Evolutionary conservation across 92 coral and sea anemone species (phyloP).

Genomic region (Porites divaricata): DNA sequence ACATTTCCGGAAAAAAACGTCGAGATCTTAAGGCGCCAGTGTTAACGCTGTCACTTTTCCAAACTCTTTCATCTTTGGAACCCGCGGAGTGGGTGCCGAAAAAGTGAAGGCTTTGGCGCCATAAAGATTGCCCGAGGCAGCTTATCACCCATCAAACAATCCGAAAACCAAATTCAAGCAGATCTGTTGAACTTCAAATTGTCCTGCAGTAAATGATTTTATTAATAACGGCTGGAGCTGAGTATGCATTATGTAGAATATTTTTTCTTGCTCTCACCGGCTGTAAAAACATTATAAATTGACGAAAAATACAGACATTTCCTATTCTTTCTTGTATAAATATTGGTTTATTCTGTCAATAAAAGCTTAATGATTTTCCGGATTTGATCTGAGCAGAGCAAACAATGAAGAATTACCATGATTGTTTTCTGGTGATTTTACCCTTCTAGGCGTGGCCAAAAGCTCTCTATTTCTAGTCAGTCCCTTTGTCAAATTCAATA

Average conservation of each 20-base stretch:
- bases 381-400: conserved; percentile 23
- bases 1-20: conserved; percentile 37
- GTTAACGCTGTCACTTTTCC: conserved; percentile 1
- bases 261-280: background rate
- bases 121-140: conserved; percentile 8
- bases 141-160: background rate
- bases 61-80: background rate
- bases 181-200: background rate
- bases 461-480: conserved; percentile 12
- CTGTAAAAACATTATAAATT: background rate
- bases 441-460: conserved; percentile 19
- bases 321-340: background rate
- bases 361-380: conserved; percentile 26
- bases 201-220: background rate
- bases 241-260: background rate
- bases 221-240: background rate
- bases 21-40: conserved; percentile 37
- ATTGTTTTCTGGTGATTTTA: background rate
- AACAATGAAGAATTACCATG: conserved; percentile 1
- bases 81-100: background rate
- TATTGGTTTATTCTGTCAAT: conserved; percentile 22
- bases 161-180: background rate
- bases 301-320: no score
- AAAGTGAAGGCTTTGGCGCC: background rate
- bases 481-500: conserved; percentile 4